Percentiles rank a stretch among this genome's conserved stretches.
Conservation (phyloP, 2,888 invertebrate species). For the Perizoma affinitatum region DNA sequence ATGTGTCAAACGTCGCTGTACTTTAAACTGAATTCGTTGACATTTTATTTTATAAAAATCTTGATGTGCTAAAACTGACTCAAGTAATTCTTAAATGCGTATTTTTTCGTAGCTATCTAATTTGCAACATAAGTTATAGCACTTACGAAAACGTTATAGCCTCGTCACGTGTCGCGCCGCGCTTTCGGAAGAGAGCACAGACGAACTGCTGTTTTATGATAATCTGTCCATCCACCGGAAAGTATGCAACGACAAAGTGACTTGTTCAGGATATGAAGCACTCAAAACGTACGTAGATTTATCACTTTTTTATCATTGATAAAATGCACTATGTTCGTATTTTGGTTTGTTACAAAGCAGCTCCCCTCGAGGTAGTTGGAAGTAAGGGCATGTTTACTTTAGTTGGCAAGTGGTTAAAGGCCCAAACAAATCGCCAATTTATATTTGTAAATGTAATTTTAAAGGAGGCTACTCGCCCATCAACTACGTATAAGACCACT, state of each 20-base stretch:
- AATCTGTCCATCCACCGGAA: conserved; percentile 70
- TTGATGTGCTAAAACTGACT: too few species aligned
- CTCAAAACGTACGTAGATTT: conserved; percentile 61
- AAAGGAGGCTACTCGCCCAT: too few species aligned
- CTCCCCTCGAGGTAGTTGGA: conserved; percentile 6
- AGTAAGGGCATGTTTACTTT: too few species aligned
- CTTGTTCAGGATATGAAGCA: conserved; percentile 79
- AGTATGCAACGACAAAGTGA: conserved; percentile 79
- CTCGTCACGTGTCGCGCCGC: conserved; percentile 62
- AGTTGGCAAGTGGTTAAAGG: too few species aligned
- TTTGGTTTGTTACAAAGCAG: conserved; percentile 28
- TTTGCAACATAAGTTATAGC: neutral
- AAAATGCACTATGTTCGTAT: conserved; percentile 29
- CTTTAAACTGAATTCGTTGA: too few species aligned
- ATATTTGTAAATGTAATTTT: too few species aligned
- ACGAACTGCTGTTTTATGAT: conserved; percentile 79
- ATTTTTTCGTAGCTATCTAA: too few species aligned
- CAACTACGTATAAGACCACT: too few species aligned
- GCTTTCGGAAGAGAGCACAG: conserved; percentile 54
- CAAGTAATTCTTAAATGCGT: too few species aligned
- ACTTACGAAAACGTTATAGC: conserved; percentile 42
- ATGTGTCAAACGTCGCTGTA: too few species aligned
- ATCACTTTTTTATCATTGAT: conserved; percentile 48
- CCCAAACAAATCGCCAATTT: too few species aligned
- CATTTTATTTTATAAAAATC: too few species aligned